These are phyloP conservation scores for Oopsacas minuta DNA, from an alignment of 37 sponge, comb jelly and placozoan species.

Conservation along the genomic window DNA sequence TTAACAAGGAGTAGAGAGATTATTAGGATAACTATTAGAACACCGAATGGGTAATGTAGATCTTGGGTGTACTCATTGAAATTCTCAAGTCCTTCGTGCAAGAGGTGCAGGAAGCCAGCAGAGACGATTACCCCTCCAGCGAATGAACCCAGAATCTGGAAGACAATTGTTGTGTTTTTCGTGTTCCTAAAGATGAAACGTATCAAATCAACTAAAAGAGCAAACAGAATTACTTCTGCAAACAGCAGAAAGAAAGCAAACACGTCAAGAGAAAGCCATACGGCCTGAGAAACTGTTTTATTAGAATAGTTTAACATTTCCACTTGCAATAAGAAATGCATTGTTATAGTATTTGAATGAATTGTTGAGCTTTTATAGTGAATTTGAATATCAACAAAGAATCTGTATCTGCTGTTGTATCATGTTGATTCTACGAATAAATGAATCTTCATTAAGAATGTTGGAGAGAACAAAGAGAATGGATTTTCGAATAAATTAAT, in stretches of 20 bases:
- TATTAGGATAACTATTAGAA: background rate
- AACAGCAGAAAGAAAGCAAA: background rate
- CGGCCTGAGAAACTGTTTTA: background rate
- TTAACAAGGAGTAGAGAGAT: background rate
- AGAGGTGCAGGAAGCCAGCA: background rate
- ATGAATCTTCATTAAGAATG: no score
- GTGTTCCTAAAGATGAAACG: background rate
- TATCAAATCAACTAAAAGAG: background rate
- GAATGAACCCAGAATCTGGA: background rate
- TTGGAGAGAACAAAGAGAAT: no score
- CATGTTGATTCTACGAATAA: no score
- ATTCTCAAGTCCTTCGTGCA: background rate
- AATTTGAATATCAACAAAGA: no score
- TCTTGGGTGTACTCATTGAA: background rate
- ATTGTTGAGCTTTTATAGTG: no score
- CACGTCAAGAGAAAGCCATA: background rate
- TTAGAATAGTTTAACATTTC: background rate
- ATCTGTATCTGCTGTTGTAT: no score
- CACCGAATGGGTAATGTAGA: background rate
- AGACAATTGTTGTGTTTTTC: background rate
- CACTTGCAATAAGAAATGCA: no score
- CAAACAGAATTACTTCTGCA: background rate
- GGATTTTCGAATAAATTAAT: no score
- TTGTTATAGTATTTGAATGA: no score
- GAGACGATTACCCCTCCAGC: background rate